phyloP scores from a whole-genome alignment of 2,113 vertebrate species.

The Acrocephalus arundinaceus region DNA sequence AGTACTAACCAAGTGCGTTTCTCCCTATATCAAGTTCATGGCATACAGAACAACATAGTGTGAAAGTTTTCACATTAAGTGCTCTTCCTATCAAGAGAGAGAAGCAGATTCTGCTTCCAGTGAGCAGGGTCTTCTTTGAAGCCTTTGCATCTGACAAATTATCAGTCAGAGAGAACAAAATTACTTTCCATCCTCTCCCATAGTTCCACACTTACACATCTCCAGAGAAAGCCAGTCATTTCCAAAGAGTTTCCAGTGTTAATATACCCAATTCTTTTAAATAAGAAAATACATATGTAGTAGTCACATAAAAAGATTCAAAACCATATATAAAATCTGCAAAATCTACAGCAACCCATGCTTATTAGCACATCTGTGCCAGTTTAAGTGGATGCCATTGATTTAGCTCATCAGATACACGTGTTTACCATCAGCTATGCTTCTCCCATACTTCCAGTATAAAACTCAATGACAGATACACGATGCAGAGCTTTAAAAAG shows the following conservation, averaged over 20 bases:
- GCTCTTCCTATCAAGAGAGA: background rate
- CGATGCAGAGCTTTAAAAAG: background rate
- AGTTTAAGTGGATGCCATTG: background rate
- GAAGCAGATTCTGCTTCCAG: background rate
- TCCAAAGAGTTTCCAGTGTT: background rate
- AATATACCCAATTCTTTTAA: background rate
- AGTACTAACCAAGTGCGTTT: background rate
- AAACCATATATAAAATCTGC: background rate
- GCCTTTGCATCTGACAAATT: background rate
- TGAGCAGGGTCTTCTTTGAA: background rate
- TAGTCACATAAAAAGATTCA: background rate
- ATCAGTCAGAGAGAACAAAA: background rate
- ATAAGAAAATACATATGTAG: conserved; percentile 21
- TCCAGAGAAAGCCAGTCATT: background rate
- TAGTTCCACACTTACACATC: background rate
- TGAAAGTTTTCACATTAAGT: background rate
- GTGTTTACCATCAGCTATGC: background rate
- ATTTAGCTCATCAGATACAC: background rate
- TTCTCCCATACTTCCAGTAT: background rate
- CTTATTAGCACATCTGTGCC: background rate
- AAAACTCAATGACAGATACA: background rate
- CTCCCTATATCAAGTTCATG: background rate
- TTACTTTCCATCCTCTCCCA: background rate
- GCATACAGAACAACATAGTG: background rate
- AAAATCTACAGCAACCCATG: background rate